These are phyloP conservation scores for Platanista minor DNA, from an alignment of 2,113 vertebrate genomes.

Conservation along the genomic window DNA sequence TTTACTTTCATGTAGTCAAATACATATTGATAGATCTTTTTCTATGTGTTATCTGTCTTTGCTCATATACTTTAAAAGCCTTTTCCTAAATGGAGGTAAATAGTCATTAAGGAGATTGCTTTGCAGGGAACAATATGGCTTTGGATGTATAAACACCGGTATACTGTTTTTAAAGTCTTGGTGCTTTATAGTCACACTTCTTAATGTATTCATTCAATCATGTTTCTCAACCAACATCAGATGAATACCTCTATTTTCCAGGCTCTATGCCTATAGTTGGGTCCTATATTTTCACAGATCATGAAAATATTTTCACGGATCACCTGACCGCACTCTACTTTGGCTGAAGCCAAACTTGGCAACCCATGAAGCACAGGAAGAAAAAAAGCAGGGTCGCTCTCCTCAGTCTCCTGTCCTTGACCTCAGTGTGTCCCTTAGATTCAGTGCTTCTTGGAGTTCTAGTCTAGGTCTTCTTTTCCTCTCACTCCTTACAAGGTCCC, in stretches of 20 bases:
- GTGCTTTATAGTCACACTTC: not conserved
- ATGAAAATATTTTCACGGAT: no score
- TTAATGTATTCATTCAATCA: not conserved
- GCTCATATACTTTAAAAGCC: not conserved
- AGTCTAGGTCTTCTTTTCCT: not conserved
- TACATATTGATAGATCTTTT: not conserved
- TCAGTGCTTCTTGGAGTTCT: not conserved
- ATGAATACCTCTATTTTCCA: not conserved
- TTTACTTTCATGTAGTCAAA: not conserved
- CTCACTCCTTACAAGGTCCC: not conserved
- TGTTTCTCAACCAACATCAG: not conserved
- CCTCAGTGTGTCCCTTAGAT: not conserved
- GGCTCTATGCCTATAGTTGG: not conserved
- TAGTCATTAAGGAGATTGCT: not conserved
- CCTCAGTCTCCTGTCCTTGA: not conserved
- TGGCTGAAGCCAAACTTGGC: not conserved
- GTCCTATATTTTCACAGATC: no score
- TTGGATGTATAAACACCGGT: not conserved
- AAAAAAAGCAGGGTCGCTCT: fast-evolving
- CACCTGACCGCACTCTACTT: not conserved
- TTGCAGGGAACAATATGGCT: not conserved
- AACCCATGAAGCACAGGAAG: not conserved
- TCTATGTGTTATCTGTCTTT: not conserved
- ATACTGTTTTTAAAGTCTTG: not conserved
- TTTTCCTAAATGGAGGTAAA: not conserved